Base-by-base conservation (phyloP, 2,888 invertebrate species). In the Chydorus sphaericus region DNA sequence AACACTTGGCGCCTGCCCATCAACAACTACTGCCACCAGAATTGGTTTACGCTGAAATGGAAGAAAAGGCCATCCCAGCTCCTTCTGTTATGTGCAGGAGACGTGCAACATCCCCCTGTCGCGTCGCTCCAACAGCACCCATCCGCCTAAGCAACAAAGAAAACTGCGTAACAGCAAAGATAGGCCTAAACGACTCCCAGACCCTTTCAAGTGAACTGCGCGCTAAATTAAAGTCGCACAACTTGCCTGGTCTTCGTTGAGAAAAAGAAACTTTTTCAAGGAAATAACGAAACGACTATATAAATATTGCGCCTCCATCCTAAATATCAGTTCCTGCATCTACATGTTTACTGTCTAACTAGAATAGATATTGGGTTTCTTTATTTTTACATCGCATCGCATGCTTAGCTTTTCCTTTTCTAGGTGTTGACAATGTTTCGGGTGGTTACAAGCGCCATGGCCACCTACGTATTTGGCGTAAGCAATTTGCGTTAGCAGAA, bases 221-320 rank as follows among this genome's bases (percentile, higher is more conserved):
- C 20, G 52, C 31, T 26, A 36, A 52, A 18, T 26, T 52, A 7
- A 52, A 52, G 36, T 31, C 52, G 8, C 52, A 52, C 23, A 52
- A 52, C 36, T 23, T 52, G 10, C 52, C 52, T 20, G 52, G 52
- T 52, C 36, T 52, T 31, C 52, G 52, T 20, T 52, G 33, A 10
- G 11, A 23, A 48, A 14, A 14, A 16, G 7, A 44, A 44, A 44
- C 10, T 33, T 10, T 33, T 10, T 33, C 36, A n/a, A n/a, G n/a
- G n/a, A n/a, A n/a, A n/a, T n/a, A n/a, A n/a, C n/a, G n/a, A n/a
- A n/a, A n/a, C n/a, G n/a, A n/a, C n/a, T n/a, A n/a, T n/a, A n/a
- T n/a, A n/a, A n/a, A n/a, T n/a, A n/a, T n/a, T n/a, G n/a, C n/a
- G n/a, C n/a, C n/a, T n/a, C n/a, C n/a, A n/a, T n/a, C n/a, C n/a